These are phyloP conservation scores for Eristalis tenax DNA, from an alignment of 2,888 invertebrate species.

Conservation along the genomic window DNA sequence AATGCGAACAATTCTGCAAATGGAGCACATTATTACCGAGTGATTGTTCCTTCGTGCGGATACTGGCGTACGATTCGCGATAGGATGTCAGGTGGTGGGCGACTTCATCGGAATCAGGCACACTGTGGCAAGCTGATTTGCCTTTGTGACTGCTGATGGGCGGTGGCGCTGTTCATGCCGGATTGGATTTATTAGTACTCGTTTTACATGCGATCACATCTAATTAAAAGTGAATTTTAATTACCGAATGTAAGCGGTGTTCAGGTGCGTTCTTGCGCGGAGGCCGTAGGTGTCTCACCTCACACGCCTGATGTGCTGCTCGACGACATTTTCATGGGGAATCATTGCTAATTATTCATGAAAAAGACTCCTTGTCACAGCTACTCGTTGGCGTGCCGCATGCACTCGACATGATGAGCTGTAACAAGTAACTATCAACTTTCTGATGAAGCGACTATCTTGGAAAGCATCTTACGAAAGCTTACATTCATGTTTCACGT, in stretches of 20 bases:
- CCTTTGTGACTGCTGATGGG: not conserved
- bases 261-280: too few species aligned
- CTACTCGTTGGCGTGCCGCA: too few species aligned
- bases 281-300: too few species aligned
- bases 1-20: conserved; percentile 39
- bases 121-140: conserved; percentile 29
- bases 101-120: conserved; percentile 29
- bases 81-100: conserved; percentile 19
- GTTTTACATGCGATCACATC: conserved; percentile 35
- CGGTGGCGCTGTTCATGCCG: not conserved
- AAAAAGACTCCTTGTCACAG: too few species aligned
- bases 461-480: too few species aligned
- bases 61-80: conserved; percentile 17
- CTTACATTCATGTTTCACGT: too few species aligned
- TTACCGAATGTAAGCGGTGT: not conserved
- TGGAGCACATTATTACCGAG: not conserved
- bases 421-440: too few species aligned
- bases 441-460: too few species aligned
- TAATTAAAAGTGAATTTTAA: conserved; percentile 49
- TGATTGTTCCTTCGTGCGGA: conserved; percentile 44
- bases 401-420: too few species aligned
- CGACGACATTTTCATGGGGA: too few species aligned
- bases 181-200: conserved; percentile 47
- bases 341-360: too few species aligned
- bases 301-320: too few species aligned